A percentile compares a stretch with the other conserved stretches of the same genome.
These are phyloP conservation scores for Pygoscelis antarcticus DNA, from an alignment of 2,113 vertebrate genomes.

Conservation along the genomic window DNA sequence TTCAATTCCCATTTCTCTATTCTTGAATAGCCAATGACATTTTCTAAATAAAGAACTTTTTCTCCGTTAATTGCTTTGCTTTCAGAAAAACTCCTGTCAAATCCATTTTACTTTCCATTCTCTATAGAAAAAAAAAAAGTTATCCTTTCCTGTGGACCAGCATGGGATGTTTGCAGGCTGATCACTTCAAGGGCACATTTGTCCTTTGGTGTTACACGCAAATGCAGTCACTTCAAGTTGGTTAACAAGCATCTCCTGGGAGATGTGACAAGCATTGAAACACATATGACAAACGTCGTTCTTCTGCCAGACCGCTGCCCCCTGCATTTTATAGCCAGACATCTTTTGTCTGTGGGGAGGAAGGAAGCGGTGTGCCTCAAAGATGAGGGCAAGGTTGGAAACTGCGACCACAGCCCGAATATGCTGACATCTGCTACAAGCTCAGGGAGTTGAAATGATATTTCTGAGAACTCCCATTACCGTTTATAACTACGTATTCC, in stretches of 20 bases:
- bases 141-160: background rate
- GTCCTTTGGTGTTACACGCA: background rate
- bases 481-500: background rate
- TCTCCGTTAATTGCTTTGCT: background rate
- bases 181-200: background rate
- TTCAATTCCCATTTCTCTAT: background rate
- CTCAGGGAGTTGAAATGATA: background rate
- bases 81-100: background rate
- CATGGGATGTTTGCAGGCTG: background rate
- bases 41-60: background rate
- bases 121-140: background rate
- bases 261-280: background rate
- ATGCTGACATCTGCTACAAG: background rate
- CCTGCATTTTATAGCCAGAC: background rate
- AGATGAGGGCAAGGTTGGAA: slow-evolving; percentile 13
- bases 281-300: background rate
- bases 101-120: background rate
- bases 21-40: background rate
- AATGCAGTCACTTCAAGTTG: background rate
- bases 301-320: background rate
- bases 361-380: background rate
- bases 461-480: slow-evolving; percentile 41
- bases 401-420: background rate
- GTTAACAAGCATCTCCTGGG: background rate
- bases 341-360: background rate